Base-by-base conservation (phyloP, 2,888 invertebrate genomes). In the Pycnomerus fuliginosus region DNA sequence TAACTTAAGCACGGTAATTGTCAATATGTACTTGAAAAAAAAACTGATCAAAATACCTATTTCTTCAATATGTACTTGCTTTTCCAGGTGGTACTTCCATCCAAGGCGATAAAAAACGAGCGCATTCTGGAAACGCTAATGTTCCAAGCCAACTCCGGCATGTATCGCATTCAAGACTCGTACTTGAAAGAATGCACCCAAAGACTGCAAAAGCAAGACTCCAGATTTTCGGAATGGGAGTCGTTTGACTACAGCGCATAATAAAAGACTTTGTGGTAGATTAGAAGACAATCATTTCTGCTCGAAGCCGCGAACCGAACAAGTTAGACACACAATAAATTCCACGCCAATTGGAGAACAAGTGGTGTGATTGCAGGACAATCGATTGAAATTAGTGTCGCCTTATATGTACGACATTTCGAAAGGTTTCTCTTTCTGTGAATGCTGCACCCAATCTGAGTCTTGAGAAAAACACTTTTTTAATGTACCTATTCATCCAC, bases 101-200 rank as follows among this genome's bases (percentile, higher is more conserved):
- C 92, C 47, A 94, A 93, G 70, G 90, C 92, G 30, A 90, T 94
- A 61, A 90, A 88, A 70, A 92, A 94, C 72, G 93, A 94, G 72
- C 80, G 87, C 41, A 94, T 94, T 58, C 76, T 94, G 65, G 92
- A 93, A 70, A 94, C 94, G 2, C 77, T 94, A 31, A 91, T 92
- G 88, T 88, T 86, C 73, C 94, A 94, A 74, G 93, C 93, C 35
- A 92, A 91, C 72, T 84, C 90, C 1, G 94, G 94, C 28, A 92
- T 92, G 80, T 94, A 92, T 74, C 80, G 92, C 46, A 89, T 93
- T 68, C 90, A 92, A 68, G 91, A 92, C 70, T 84, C 84, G 57
- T 88, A 88, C 65, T 75, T 94, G 62, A 88, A 90, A 71, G 91
- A 89, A 58, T 93, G 90, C 70, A 87, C 90, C 63, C 87, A 86